These are phyloP conservation scores for Chloropsis cyanopogon DNA, from an alignment of 2,113 vertebrate species.

Conservation along the genomic window DNA sequence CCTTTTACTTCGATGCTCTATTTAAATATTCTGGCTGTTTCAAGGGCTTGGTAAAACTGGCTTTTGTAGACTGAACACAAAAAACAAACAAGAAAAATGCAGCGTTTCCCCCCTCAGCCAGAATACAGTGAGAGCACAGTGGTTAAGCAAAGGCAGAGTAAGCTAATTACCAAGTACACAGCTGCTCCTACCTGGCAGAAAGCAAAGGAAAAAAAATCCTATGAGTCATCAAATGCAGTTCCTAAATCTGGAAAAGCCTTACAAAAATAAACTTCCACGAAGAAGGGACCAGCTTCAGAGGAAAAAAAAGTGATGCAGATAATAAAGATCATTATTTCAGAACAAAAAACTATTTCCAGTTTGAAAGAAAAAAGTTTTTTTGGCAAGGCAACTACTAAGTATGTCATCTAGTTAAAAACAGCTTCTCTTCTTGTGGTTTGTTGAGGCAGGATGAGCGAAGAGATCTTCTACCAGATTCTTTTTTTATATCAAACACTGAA, in stretches of 20 bases:
- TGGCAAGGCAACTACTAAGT: conserved; percentile 3
- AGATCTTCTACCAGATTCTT: background rate
- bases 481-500: background rate
- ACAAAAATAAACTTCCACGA: conserved; percentile 1
- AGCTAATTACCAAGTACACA: conserved; percentile 31
- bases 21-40: conserved; percentile 14
- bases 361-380: background rate
- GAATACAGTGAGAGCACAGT: background rate
- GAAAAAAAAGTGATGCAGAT: background rate
- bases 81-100: background rate
- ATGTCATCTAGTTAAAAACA: background rate
- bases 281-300: background rate
- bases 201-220: background rate
- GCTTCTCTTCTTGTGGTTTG: conserved; percentile 1
- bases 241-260: conserved; percentile 36
- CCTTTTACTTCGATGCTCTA: background rate
- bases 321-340: conserved; percentile 26
- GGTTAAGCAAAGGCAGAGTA: conserved; percentile 7
- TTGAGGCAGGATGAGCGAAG: background rate
- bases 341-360: background rate
- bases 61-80: conserved; percentile 19
- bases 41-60: background rate
- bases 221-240: conserved; percentile 23
- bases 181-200: conserved; percentile 39
- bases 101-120: background rate